Percentiles rank a stretch among this genome's conserved stretches.
Conservation (phyloP, 2,797 vertebrate genomes). For the Diplodus sargus region DNA sequence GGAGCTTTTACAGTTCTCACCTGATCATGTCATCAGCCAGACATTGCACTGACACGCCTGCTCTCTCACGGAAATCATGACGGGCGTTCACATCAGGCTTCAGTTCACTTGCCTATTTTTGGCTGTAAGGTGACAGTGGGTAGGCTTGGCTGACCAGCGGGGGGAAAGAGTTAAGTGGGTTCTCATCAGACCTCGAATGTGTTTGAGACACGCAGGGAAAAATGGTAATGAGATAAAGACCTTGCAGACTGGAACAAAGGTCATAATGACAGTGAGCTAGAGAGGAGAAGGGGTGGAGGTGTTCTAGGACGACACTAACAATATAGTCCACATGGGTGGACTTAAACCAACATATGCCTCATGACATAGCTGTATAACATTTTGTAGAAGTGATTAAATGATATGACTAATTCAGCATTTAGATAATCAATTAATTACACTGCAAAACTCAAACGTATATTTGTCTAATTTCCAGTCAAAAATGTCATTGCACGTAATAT, state of each 20-base stretch:
- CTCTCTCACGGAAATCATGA: constrained; percentile 35
- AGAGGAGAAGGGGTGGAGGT: not conserved
- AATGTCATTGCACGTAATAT: no score
- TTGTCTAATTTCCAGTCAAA: no score
- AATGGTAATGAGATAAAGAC: constrained; percentile 60
- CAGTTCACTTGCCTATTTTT: constrained; percentile 54
- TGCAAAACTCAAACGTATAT: not conserved
- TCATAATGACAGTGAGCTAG: constrained; percentile 49
- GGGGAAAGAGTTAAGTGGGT: constrained; percentile 33
- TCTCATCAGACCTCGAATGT: constrained; percentile 39
- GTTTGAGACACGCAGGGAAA: constrained; percentile 34
- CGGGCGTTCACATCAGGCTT: constrained; percentile 50
- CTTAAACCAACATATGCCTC: constrained; percentile 3
- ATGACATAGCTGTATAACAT: not conserved
- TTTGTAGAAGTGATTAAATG: constrained; percentile 7
- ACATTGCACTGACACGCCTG: constrained; percentile 23
- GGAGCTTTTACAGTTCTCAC: constrained; percentile 29
- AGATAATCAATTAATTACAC: not conserved
- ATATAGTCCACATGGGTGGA: constrained; percentile 29
- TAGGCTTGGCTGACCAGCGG: constrained; percentile 42
- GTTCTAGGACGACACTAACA: not conserved
- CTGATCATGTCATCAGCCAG: constrained; percentile 22
- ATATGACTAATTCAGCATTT: constrained; percentile 3
- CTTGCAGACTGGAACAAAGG: constrained; percentile 52
- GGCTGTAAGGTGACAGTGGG: constrained; percentile 23